These are phyloP conservation scores for Homalodisca vitripennis DNA, from an alignment of 1,140 invertebrate species.

Conservation along the genomic window DNA sequence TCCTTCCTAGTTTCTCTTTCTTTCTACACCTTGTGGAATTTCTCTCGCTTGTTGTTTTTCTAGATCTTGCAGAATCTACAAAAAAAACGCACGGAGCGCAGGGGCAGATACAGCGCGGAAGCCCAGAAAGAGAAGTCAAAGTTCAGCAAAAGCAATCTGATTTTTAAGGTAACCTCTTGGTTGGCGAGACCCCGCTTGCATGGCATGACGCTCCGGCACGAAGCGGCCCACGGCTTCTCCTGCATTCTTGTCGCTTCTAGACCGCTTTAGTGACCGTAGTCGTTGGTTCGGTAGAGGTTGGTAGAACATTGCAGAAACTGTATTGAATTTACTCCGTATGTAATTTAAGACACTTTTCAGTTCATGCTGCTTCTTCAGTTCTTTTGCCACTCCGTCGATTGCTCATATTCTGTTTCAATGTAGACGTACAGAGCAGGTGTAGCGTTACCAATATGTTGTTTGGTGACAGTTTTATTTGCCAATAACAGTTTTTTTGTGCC, in stretches of 20 bases:
- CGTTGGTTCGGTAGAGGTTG: not conserved
- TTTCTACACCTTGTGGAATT: slow-evolving; percentile 45
- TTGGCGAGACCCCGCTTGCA: slow-evolving; percentile 28
- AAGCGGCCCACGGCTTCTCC: not conserved
- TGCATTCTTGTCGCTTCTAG: slow-evolving; percentile 21
- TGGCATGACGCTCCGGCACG: slow-evolving; percentile 8
- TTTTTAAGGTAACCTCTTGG: slow-evolving; percentile 86
- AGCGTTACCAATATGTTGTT: no score
- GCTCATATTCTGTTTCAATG: no score
- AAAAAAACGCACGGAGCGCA: slow-evolving; percentile 93
- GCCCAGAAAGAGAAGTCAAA: slow-evolving; percentile 81
- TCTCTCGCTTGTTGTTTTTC: slow-evolving; percentile 55
- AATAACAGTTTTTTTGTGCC: no score
- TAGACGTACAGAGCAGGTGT: no score
- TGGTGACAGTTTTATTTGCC: no score
- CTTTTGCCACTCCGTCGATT: no score
- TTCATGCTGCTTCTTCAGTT: slow-evolving; percentile 4
- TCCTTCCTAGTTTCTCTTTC: slow-evolving; percentile 47
- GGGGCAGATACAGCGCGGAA: slow-evolving; percentile 86
- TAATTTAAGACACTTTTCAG: not conserved
- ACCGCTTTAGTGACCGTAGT: slow-evolving; percentile 9
- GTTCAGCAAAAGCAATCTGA: slow-evolving; percentile 93
- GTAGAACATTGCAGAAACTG: no score
- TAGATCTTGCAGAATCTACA: slow-evolving; percentile 97
- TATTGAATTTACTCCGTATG: not conserved